Conservation (phyloP, 2,888 invertebrate species). For the Ernsta delagoae region DNA sequence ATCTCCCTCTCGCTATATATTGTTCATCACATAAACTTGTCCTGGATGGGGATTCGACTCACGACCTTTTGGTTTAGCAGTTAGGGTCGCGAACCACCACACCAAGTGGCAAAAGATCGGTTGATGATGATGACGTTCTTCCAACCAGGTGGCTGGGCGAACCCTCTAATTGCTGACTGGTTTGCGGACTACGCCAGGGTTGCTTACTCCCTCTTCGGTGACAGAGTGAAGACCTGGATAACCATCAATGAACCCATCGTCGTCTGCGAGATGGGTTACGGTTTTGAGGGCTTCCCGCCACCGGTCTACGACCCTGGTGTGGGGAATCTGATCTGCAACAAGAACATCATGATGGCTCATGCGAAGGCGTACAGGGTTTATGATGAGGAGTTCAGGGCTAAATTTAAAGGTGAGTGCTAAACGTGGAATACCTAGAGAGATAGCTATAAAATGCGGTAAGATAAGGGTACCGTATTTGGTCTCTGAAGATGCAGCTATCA, state of each 20-base stretch:
- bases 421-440: too few species aligned
- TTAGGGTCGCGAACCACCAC: too few species aligned
- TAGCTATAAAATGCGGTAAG: too few species aligned
- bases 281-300: conserved; percentile 64
- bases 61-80: too few species aligned
- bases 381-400: conserved; percentile 75
- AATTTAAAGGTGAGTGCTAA: conserved; percentile 69
- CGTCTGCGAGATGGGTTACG: conserved; percentile 65
- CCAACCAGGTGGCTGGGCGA: conserved; percentile 86
- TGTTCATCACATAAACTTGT: too few species aligned
- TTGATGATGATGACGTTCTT: too few species aligned
- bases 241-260: conserved; percentile 88
- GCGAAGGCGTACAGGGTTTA: conserved; percentile 85
- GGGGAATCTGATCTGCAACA: conserved; percentile 74
- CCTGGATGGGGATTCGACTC: too few species aligned
- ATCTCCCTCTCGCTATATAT: too few species aligned
- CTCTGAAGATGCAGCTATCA: too few species aligned
- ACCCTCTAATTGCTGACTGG: conserved; percentile 83
- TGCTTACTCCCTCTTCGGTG: conserved; percentile 81
- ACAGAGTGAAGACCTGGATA: conserved; percentile 87
- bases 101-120: too few species aligned
- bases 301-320: not conserved
- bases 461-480: too few species aligned
- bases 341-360: conserved; percentile 87
- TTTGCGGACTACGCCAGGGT: conserved; percentile 85